Base-by-base conservation (phyloP, 2,113 vertebrate species). In the Syngnathus floridae region DNA sequence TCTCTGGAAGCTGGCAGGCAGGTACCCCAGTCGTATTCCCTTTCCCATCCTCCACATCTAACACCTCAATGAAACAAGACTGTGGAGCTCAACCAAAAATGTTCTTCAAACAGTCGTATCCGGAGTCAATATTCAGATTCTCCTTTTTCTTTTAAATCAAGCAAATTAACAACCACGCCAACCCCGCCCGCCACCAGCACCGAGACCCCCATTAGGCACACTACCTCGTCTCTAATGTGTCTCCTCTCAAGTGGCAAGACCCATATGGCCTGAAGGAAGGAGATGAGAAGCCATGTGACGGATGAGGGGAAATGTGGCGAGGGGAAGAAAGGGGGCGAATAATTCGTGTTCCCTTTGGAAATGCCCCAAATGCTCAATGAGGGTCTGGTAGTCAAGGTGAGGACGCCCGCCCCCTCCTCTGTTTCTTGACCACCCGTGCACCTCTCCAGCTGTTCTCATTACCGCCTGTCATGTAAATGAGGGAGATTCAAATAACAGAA, bases 381-480 rank as follows among this genome's bases (percentile, higher is more conserved):
- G 83, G 81, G 69, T 85, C 73, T 81, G 73, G 70, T 82, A 81
- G 84, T 87, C 82, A 89, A 91, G 90, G 90, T 90, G 86, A 91
- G 80, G 86, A 41, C 9, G 10, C 9, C 40, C 9, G 4, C 40
- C 8, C 40, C 40, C 40, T 11, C 40, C 40, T 0, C 9, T 41
- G 40, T 11, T 3, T 41, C 40, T 41, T 74, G 69, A 63, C 70
- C 73, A 68, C 37, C 26, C 41, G 40, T 65, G 63, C 73, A 65
- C 70, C 77, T 76, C 82, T 84, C 84, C 87, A 88, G 84, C 86
- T 90, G 89, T 85, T 41, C 12, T 41, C 40, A 41, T 41, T 31
- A 31, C 26, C 26, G 26, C 3, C 26, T 3, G 26, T 89, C 74
- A 38, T 38, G 38, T 38, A 9, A 7, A 38, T 38, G 26, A 38